phyloP scores from a whole-genome alignment of 2,113 vertebrate species.

The Fukomys damarensis region DNA sequence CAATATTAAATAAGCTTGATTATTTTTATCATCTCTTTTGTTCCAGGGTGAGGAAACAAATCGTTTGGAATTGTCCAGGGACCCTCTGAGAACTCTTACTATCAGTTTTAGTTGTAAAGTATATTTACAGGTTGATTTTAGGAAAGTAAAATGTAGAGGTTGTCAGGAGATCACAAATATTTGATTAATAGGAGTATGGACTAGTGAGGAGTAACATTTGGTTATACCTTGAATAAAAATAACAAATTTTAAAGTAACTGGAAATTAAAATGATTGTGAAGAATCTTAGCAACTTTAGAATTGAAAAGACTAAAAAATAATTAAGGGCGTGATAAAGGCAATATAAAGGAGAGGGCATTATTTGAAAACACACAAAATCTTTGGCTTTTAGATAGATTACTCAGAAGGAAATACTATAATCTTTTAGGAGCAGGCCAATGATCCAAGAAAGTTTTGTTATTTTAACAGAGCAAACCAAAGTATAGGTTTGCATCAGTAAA shows the following conservation, averaged over 20 bases:
- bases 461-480: neutral
- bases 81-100: neutral
- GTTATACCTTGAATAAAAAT: neutral
- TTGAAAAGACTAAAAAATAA: neutral
- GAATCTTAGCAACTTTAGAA: neutral
- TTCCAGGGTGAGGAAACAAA: neutral
- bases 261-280: neutral
- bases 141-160: neutral
- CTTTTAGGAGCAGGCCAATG: neutral
- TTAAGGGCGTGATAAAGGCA: neutral
- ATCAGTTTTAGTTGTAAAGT: neutral
- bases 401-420: neutral
- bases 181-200: neutral
- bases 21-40: neutral
- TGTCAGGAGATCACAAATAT: neutral
- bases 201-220: neutral
- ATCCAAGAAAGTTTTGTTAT: neutral
- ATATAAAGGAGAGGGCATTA: neutral
- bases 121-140: neutral
- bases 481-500: too few species aligned
- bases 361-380: conserved; percentile 37
- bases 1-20: neutral
- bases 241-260: neutral
- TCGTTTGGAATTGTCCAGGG: neutral
- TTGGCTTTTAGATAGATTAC: neutral